phyloP scores from a whole-genome alignment of 1,140 invertebrate species.

The Drosophila baimaii region DNA sequence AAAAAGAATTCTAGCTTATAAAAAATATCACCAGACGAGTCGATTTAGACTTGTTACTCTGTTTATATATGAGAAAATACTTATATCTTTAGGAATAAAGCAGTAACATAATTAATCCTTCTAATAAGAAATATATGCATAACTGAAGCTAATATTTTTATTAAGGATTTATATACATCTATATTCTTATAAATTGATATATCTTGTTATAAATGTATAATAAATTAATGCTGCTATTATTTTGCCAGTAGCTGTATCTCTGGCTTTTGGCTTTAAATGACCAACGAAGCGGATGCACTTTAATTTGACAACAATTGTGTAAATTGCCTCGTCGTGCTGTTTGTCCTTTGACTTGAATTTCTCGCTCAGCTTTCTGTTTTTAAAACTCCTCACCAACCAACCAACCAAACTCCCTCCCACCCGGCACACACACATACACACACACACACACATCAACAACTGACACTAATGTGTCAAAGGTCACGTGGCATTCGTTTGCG shows the following conservation, averaged over 20 bases:
- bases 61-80: too few species aligned
- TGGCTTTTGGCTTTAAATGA: slow-evolving; percentile 77
- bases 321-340: slow-evolving; percentile 80
- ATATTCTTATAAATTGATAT: neutral
- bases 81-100: too few species aligned
- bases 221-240: neutral
- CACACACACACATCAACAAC: slow-evolving; percentile 56
- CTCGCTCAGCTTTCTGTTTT: slow-evolving; percentile 27
- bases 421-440: slow-evolving; percentile 5
- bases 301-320: slow-evolving; percentile 84
- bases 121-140: too few species aligned
- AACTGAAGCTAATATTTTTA: too few species aligned
- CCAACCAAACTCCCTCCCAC: too few species aligned
- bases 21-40: too few species aligned
- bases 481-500: slow-evolving; percentile 82
- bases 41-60: too few species aligned
- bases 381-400: neutral
- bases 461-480: slow-evolving; percentile 84
- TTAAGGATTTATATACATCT: neutral
- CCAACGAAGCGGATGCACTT: slow-evolving; percentile 84
- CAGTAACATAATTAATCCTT: too few species aligned
- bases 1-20: too few species aligned
- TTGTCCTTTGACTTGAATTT: slow-evolving; percentile 67
- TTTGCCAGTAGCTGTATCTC: neutral
- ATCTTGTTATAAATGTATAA: neutral